Base-by-base conservation (phyloP, 2,888 invertebrate genomes). In the Epirrhoe tristata region DNA sequence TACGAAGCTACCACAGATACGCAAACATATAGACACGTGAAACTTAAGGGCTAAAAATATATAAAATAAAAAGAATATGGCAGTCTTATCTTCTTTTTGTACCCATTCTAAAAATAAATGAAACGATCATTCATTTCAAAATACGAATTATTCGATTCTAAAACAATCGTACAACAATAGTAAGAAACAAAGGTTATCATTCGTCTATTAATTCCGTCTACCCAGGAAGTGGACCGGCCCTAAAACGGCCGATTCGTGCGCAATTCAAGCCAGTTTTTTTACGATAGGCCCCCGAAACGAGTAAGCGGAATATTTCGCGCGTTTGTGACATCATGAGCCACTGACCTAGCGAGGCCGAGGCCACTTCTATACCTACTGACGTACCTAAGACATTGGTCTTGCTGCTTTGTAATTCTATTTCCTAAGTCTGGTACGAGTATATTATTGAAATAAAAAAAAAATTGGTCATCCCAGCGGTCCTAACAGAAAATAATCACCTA, bases 271-370 rank as follows among this genome's bases (percentile, higher is more conserved):
- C 53, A 67, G 71, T 75, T 74, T 74, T 71, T 71, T 71, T 71
- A 73, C 66, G 68, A 72, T 74, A 76, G 79, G 84, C 81, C 81
- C 75, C 80, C 77, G 76, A 74, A 78, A 76, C 71, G 70, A 77
- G 69, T 76, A 74, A 76, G 82, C 82, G 85, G 85, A 89, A 89
- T 90, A 80, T 86, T 87, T 85, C 80, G 81, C 81, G 79, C 68
- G 72, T 68, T 78, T 70, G 76, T 91, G 90, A 91, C 90, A 87
- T 91, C 91, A 92, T 85, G 86, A 77, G 92, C 87, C 90, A 90
- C 81, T 90, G 92, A 92, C 92, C 92, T 81, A 86, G 70, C 92
- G 91, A 93, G 92, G 92, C 87, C 92, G 84, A 43, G 39, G 39
- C 72, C 68, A 72, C 74, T 77, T 81, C 81, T 80, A 81, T 70